phyloP scores from a whole-genome alignment of 2,888 invertebrate genomes.

The Daptonema setosum region DNA sequence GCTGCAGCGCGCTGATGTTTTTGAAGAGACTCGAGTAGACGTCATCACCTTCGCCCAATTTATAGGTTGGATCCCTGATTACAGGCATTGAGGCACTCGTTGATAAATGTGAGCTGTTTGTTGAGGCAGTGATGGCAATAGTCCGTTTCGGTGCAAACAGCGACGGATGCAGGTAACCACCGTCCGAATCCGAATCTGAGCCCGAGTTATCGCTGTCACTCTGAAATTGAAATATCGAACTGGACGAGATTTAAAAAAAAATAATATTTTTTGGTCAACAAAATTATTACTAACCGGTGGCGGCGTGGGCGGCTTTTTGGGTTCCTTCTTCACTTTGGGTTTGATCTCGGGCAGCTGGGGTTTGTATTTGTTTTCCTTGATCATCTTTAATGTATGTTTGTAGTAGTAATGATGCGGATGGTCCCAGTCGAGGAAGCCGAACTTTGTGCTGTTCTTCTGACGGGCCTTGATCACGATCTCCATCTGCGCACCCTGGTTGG shows the following conservation, averaged over 20 bases:
- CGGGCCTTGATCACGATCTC: conserved; percentile 93
- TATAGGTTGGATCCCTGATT: conserved; percentile 2
- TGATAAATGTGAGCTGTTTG: too few species aligned
- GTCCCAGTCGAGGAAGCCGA: conserved; percentile 71
- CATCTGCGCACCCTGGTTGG: conserved; percentile 78
- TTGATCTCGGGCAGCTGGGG: conserved; percentile 7
- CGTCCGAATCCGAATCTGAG: conserved; percentile 34
- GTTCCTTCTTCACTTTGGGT: neutral
- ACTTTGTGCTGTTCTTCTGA: conserved; percentile 52
- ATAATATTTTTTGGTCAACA: too few species aligned
- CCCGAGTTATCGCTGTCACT: neutral
- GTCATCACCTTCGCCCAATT: conserved; percentile 13
- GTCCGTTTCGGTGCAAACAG: too few species aligned
- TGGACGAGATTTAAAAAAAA: neutral
- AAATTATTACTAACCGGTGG: too few species aligned
- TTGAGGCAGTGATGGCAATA: too few species aligned
- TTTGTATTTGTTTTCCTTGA: conserved; percentile 29
- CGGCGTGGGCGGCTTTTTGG: neutral
- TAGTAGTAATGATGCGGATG: conserved; percentile 68
- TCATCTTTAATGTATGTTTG: conserved; percentile 38
- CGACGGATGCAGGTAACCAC: conserved; percentile 57
- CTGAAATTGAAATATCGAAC: neutral
- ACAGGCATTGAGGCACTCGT: neutral
- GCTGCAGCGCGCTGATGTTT: conserved; percentile 10
- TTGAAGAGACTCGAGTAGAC: conserved; percentile 20